These are phyloP conservation scores for Keiferia lycopersicella DNA, from an alignment of 2,888 invertebrate genomes.

Conservation along the genomic window DNA sequence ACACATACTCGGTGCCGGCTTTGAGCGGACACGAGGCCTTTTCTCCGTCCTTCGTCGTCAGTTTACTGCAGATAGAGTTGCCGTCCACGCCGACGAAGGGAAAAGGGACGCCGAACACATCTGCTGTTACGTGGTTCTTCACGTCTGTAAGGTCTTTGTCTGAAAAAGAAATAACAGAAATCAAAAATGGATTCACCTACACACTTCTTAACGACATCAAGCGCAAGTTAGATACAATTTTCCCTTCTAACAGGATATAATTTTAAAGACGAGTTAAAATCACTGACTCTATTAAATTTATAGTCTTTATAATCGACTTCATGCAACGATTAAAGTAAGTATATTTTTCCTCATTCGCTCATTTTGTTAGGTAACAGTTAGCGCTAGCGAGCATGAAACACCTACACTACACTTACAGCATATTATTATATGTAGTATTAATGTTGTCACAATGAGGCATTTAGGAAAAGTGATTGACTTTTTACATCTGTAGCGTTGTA, in stretches of 20 bases:
- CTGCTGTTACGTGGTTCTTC: slow-evolving; percentile 83
- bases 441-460: neutral
- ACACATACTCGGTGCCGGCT: slow-evolving; percentile 84
- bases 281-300: neutral
- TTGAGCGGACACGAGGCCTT: slow-evolving; percentile 85
- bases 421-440: too few species aligned
- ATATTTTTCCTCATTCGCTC: neutral
- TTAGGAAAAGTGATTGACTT: too few species aligned
- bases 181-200: neutral
- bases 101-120: slow-evolving; percentile 82
- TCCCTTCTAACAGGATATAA: too few species aligned
- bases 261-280: neutral
- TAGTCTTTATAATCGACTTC: neutral
- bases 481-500: too few species aligned
- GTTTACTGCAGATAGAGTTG: slow-evolving; percentile 83
- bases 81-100: slow-evolving; percentile 91
- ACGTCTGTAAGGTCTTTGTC: slow-evolving; percentile 77
- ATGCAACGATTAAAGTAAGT: neutral
- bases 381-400: neutral
- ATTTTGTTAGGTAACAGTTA: neutral
- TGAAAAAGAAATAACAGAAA: slow-evolving; percentile 46
- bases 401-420: too few species aligned
- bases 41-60: slow-evolving; percentile 80
- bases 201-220: too few species aligned
- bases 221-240: too few species aligned